Conservation (phyloP, 2,888 invertebrate genomes). For the Melinaea marsaeus region DNA sequence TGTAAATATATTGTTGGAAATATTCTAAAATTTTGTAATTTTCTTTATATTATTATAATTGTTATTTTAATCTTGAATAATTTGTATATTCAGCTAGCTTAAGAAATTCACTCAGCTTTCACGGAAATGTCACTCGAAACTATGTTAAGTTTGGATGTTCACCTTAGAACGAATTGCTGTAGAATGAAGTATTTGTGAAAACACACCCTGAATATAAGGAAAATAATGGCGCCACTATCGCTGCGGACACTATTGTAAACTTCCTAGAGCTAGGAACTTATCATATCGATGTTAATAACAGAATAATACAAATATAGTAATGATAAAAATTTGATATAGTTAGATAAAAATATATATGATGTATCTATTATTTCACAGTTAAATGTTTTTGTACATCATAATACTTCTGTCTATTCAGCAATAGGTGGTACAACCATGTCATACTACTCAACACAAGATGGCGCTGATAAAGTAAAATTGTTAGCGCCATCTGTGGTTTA, state of each 20-base stretch:
- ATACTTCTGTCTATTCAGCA: constrained; percentile 31
- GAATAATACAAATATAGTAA: not conserved
- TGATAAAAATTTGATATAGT: not conserved
- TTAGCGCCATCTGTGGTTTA: constrained; percentile 10
- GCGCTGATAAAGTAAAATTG: constrained; percentile 23
- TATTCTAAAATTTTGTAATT: not conserved
- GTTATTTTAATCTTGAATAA: constrained; percentile 37
- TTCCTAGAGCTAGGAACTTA: constrained; percentile 12
- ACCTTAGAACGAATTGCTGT: constrained; percentile 72
- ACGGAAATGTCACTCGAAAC: constrained; percentile 68
- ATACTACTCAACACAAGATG: constrained; percentile 47
- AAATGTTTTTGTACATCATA: not conserved
- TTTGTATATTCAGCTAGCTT: constrained; percentile 32
- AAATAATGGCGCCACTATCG: constrained; percentile 72
- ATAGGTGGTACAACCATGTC: constrained; percentile 34
- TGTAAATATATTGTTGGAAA: constrained; percentile 32
- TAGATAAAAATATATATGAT: constrained; percentile 2
- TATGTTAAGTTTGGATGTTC: constrained; percentile 60
- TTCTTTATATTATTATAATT: constrained; percentile 34
- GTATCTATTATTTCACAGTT: not conserved
- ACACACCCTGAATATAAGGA: constrained; percentile 75
- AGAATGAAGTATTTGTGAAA: constrained; percentile 75
- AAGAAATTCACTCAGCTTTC: constrained; percentile 50
- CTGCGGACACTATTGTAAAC: constrained; percentile 49
- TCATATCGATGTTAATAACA: not conserved